Evolutionary conservation across 2,113 vertebrate genomes (phyloP).

Genomic region (Prionailurus viverrinus): DNA sequence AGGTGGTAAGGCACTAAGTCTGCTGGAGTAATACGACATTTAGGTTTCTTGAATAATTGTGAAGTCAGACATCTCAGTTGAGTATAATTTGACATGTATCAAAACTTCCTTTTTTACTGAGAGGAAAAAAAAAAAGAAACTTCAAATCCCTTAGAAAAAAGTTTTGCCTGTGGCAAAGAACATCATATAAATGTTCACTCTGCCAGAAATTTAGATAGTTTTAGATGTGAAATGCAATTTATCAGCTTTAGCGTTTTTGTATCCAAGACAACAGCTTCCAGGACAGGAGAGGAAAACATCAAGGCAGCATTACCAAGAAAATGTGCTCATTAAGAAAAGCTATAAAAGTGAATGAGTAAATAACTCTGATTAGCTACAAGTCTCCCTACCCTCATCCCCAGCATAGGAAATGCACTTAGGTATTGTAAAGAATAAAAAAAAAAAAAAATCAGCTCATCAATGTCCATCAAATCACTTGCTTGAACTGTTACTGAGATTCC

Average conservation of each 20-base stretch:
- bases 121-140: background rate
- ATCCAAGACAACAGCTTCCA: slow-evolving; percentile 49
- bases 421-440: background rate
- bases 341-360: background rate
- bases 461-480: background rate
- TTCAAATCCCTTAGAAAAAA: background rate
- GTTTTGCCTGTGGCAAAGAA: slow-evolving; percentile 55
- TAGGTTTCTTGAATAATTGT: background rate
- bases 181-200: slow-evolving; percentile 55
- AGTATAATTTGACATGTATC: background rate
- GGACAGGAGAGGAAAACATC: background rate
- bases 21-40: rapidly evolving
- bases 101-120: background rate
- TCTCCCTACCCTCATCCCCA: background rate
- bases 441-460: background rate
- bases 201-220: slow-evolving; percentile 28
- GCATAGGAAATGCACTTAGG: background rate
- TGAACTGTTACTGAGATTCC: too few relatives aligned
- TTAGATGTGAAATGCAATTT: slow-evolving; percentile 59
- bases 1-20: rapidly evolving
- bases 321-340: background rate
- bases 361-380: background rate
- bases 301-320: background rate
- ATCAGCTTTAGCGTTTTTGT: slow-evolving; percentile 2
- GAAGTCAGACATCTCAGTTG: background rate